Evolutionary conservation across 2,113 vertebrate species (phyloP), one percentile per base, ranked within the genome.

Genomic region (Hyperopisus bebe): DNA sequence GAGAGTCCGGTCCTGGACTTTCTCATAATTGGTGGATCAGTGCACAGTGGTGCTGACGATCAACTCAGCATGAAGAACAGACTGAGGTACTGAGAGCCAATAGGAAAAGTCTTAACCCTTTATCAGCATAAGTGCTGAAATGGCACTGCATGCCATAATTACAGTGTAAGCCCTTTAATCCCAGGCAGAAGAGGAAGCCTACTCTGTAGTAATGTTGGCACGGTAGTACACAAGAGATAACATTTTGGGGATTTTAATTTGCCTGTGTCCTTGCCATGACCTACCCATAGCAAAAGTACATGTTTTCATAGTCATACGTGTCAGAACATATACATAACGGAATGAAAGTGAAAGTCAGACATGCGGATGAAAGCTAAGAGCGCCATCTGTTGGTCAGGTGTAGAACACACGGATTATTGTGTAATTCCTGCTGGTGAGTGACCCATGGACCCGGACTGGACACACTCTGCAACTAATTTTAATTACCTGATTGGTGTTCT

Each of bases 331-430:
- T 84, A 42, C 70, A 77, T 42, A 39, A 80, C 24, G 5, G 39
- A 84, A 84, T 21, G 6, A 84, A 5, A 84, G 42, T 39, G 83
- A 85, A 55, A 47, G 24, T 7, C 6, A 58, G 55, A 31, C 27
- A 24, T 4, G 15, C 66, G 8, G 47, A 8, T 3, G 7, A 86
- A 85, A 55, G 19, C 27, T 11, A 19, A 87, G 47, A 90, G 89
- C 48, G 31, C 84, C 89, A 90, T 87, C 89, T 90, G 51, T 17
- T 90, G 89, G 62, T 51, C 21, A 80, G 21, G 39, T 8, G 0
- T 62, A 2, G 44, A 88, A 70, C 58, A 21, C 58, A 21, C 3
- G 1, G n/a, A 35, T 58, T 39, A 31, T 80, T 70, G 87, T 47
- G 42, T n/a, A 88, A 46, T 88, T 89, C 27, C 11, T 31, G 7